Evolutionary conservation across 1,140 invertebrate species (phyloP), one percentile per base, ranked within the genome.

Genomic region (Drosophila melanica): DNA sequence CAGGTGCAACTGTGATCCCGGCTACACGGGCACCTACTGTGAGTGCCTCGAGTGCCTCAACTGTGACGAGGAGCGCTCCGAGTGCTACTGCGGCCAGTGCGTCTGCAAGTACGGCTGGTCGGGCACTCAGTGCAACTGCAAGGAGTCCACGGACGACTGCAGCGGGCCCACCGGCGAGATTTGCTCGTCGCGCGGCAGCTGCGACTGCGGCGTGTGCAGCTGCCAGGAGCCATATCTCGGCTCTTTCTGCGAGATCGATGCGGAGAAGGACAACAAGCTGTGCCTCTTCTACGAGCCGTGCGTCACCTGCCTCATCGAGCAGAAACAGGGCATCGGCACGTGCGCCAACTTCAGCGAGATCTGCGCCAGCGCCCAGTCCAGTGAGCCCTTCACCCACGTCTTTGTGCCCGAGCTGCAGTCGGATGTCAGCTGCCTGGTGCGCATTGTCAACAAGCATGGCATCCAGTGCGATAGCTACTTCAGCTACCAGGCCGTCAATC

Each of bases 11-110:
- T 94, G 94, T 55, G 93, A 93, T 78, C 39, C 59, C 0, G 93
- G 93, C 3, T 93, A 79, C 58, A 89, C 71, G 30, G 94, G 94
- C 18, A 76, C 90, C 2, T 94, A 87, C 73, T 94, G 94, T 69
- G 92, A 94, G 72, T 94, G 93, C 69, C 90, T 90, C 20, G 70
- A 90, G 10, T 94, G 93, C 37, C 14, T 55, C 44, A 76, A 78
- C 8, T 93, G 93, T 8, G 93, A 93, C 14, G 78, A 78, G 3
- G 93, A 94, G 33, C 94, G 94, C 47, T 96, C 95, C 4, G 93
- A 91, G 2, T 97, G 96, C 81, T 93, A 93, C 11, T 98, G 97
- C 90, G 97, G 96, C 0, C 91, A 93, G 41, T 98, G 97, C 91
- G 91, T 93, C 0, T 98, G 97, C 90, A 92, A 94, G 9, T 87